A percentile compares a stretch with the other conserved stretches of the same genome.
These are phyloP conservation scores for Creontiades dilutus DNA, from an alignment of 2,888 invertebrate species.

Conservation along the genomic window DNA sequence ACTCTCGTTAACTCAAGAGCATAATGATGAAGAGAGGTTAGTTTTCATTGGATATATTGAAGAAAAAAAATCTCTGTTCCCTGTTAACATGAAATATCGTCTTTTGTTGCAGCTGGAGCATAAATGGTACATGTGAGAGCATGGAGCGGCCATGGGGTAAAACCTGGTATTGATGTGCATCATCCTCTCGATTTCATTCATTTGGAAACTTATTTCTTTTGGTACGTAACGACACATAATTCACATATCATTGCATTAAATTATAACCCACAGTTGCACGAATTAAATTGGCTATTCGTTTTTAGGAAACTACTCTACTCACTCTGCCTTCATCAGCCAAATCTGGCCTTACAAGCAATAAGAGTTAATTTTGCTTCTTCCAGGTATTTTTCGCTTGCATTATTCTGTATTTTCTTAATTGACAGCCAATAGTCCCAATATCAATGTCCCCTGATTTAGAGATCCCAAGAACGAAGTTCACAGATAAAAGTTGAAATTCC, in stretches of 20 bases:
- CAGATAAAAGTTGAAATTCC: no score
- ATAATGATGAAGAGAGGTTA: no score
- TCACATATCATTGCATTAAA: no score
- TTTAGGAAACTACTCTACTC: slow-evolving; percentile 43
- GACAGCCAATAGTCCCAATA: neutral
- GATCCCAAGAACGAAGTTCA: neutral
- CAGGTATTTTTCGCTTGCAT: slow-evolving; percentile 16
- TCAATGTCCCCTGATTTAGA: neutral
- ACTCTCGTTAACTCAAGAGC: no score
- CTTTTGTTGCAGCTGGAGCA: neutral
- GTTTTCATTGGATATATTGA: no score
- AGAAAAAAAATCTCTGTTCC: no score
- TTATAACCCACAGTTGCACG: neutral
- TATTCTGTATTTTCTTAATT: neutral
- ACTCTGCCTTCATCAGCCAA: slow-evolving; percentile 62
- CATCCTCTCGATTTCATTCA: slow-evolving; percentile 61
- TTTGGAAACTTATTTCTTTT: slow-evolving; percentile 61
- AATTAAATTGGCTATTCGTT: slow-evolving; percentile 22
- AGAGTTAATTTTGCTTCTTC: slow-evolving; percentile 11
- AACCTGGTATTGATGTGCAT: slow-evolving; percentile 65
- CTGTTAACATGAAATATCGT: no score
- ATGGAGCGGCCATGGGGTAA: slow-evolving; percentile 52
- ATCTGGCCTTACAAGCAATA: neutral
- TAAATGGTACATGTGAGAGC: slow-evolving; percentile 39
- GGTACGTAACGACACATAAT: slow-evolving; percentile 10